Base-by-base conservation (phyloP, 2,888 invertebrate species). In the Troides helena region DNA sequence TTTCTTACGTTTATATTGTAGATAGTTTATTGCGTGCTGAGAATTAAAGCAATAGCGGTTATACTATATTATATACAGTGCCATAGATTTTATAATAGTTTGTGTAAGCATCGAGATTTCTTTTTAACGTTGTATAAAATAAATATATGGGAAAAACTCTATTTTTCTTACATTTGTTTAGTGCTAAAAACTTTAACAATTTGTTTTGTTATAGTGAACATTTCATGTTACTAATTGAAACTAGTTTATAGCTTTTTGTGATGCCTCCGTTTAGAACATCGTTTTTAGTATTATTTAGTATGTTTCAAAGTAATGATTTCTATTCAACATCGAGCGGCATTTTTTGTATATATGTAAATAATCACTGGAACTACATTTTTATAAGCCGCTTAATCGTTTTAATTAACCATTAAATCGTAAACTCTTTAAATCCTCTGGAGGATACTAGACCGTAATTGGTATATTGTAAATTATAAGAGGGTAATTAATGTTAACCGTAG, bases 281-380 rank as follows among this genome's bases (percentile, higher is more conserved):
- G 5, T 53, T 53, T 53, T 53, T 53, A 53, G 53, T 53, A n/a
- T 53, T 53, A 53, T n/a, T 53, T 18, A 17, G 5, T 14, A 50
- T 2, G 2, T 50, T 50, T 53, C n/a, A 53, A 2, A n/a, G 53
- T n/a, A 53, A 53, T 53, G 18, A 53, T 53, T 53, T 53, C 8
- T 7, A 53, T n/a, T 6, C 1, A n/a, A 50, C n/a, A n/a, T 53
- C n/a, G 53, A 6, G 53, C 53, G 53, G 53, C 53, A 53, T 73
- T 75, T 69, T 71, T 65, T 71, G 70, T 71, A 71, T 67, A 90
- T 90, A 90, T 89, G 89, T 92, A 91, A 75, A 91, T 88, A 89
- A 76, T 78, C 80, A 78, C 77, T 71, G 85, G 87, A 82, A 75
- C 72, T 87, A 87, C 82, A 78, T 84, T 86, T 88, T 87, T 88